Conservation (phyloP, 2,797 vertebrate species). For the Malacoraja senta region DNA sequence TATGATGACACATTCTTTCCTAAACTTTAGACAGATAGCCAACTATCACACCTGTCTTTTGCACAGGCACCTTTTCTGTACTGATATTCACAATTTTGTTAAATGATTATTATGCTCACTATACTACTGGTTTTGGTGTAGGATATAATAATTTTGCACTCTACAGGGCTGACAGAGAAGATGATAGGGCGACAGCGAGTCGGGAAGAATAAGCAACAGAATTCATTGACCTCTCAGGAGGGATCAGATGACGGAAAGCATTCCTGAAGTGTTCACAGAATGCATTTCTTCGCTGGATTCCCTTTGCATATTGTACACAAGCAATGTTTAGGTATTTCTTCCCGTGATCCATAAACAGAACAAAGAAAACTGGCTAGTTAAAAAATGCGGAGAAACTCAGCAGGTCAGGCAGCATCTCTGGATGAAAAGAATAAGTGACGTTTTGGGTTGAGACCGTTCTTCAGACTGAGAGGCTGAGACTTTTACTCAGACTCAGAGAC, state of each 20-base stretch:
- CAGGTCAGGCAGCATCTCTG: no score
- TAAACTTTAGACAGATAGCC: neutral
- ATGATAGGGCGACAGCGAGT: neutral
- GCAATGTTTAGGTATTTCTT: no score
- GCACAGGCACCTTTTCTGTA: neutral
- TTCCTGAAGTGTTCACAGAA: no score
- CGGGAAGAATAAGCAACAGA: neutral
- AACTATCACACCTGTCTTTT: neutral
- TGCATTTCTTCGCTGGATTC: no score
- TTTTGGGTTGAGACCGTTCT: no score
- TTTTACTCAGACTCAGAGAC: no score
- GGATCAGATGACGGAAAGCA: no score
- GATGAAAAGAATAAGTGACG: no score
- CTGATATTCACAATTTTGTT: neutral
- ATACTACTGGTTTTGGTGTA: neutral
- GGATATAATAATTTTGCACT: neutral
- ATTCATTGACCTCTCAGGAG: neutral
- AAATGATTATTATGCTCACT: neutral
- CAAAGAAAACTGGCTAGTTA: neutral
- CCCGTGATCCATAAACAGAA: neutral
- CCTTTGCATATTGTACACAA: no score
- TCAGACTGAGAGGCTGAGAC: no score
- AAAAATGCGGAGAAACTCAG: no score
- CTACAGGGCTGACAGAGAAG: neutral
- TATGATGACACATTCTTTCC: neutral